Percentiles rank a stretch among this genome's conserved stretches.
Evolutionary conservation across 2,113 vertebrate genomes (phyloP).

Genomic region (Eulacestoma nigropectus): DNA sequence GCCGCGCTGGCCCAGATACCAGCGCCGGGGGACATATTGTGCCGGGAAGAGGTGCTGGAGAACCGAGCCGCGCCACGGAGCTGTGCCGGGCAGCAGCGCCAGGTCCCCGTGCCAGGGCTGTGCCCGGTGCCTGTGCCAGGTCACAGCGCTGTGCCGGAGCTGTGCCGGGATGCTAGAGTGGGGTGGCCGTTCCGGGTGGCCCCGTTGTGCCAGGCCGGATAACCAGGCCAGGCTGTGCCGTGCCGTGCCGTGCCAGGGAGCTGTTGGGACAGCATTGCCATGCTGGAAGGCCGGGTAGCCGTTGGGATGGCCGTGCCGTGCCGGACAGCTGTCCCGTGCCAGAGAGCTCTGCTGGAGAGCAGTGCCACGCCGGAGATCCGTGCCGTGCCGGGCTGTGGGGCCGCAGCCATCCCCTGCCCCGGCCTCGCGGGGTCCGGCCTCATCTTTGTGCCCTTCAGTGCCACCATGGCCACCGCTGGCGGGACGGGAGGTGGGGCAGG

Average conservation of each 20-base stretch:
- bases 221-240: background rate
- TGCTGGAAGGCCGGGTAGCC: background rate
- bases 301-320: fast-evolving
- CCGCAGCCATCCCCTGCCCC: background rate
- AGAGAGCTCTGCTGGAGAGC: fast-evolving
- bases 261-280: no score
- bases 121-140: background rate
- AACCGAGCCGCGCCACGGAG: background rate
- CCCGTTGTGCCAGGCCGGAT: background rate
- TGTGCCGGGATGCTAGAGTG: fast-evolving
- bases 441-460: no score
- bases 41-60: background rate
- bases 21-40: background rate
- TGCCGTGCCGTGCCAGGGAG: background rate
- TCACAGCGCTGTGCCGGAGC: background rate
- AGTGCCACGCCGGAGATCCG: background rate
- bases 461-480: background rate
- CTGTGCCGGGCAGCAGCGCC: background rate
- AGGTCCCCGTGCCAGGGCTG: background rate
- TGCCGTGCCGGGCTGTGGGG: background rate
- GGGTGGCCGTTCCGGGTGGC: background rate
- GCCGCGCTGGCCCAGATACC: background rate
- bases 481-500: background rate
- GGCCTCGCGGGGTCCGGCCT: background rate
- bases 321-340: background rate